Conservation (phyloP, 37 sponge, comb jelly and placozoan species). For the Amphimedon queenslandica region DNA sequence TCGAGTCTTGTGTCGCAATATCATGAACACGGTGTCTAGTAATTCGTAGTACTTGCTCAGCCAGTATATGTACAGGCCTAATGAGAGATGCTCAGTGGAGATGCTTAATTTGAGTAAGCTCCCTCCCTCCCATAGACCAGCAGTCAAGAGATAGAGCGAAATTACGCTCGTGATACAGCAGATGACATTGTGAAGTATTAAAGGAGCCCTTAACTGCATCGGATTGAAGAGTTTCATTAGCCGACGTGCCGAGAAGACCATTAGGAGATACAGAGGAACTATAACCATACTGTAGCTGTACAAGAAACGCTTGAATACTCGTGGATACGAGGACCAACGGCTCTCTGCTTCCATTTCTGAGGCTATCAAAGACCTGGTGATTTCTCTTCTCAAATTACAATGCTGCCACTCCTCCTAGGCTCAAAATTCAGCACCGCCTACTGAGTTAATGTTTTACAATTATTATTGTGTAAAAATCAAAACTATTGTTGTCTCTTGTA, state of each 20-base stretch:
- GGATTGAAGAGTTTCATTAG: conserved; percentile 40
- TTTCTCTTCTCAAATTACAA: no score
- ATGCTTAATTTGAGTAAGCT: neutral
- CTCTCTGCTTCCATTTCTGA: neutral
- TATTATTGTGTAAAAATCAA: no score
- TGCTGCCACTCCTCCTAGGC: no score
- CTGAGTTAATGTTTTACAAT: no score
- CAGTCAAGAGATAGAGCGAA: conserved; percentile 11
- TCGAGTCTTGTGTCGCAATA: conserved; percentile 66
- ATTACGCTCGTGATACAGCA: conserved; percentile 43
- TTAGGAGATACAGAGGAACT: conserved; percentile 26
- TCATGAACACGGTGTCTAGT: conserved; percentile 84
- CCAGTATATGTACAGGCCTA: conserved; percentile 66
- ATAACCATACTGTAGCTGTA: neutral
- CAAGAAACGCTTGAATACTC: neutral
- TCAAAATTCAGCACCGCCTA: no score
- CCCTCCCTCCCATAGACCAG: conserved; percentile 23
- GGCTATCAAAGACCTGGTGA: no score
- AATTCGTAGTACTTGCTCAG: conserved; percentile 81
- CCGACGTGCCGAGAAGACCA: conserved; percentile 13
- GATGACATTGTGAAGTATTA: conserved; percentile 63
- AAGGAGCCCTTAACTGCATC: conserved; percentile 21
- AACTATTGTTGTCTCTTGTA: no score
- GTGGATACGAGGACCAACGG: neutral
- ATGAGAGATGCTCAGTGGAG: conserved; percentile 6